Conservation (phyloP, 1,140 invertebrate species). For the Nasonia vitripennis region DNA sequence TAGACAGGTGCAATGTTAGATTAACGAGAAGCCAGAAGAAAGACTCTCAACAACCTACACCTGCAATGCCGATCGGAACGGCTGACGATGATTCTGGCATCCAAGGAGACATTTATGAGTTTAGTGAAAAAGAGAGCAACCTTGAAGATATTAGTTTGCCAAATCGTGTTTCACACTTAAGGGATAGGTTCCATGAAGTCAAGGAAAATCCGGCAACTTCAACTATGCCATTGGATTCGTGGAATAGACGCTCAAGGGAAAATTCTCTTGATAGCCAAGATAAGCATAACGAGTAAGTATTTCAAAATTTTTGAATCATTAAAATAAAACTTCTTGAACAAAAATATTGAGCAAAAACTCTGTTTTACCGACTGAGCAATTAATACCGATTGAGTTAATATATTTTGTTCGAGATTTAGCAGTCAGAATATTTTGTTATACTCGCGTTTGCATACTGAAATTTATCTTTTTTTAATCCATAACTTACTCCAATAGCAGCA, state of each 20-base stretch:
- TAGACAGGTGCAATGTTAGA: constrained; percentile 62
- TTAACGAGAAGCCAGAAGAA: constrained; percentile 68
- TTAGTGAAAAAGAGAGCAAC: constrained; percentile 72
- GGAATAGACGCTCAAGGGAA: constrained; percentile 59
- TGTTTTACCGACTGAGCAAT: neutral
- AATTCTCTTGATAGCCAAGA: constrained; percentile 56
- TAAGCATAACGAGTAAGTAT: constrained; percentile 51
- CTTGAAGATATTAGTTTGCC: constrained; percentile 68
- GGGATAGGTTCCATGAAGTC: constrained; percentile 61
- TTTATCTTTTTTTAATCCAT: neutral
- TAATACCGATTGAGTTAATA: too few relatives aligned
- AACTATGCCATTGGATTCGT: constrained; percentile 60
- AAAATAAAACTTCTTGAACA: neutral
- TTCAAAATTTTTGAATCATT: neutral
- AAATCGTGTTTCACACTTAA: constrained; percentile 57
- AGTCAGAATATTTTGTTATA: too few relatives aligned
- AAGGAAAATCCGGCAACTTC: constrained; percentile 60
- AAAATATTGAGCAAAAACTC: neutral
- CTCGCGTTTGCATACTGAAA: too few relatives aligned
- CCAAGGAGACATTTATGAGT: constrained; percentile 73
- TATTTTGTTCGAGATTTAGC: too few relatives aligned
- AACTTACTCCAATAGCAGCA: neutral
- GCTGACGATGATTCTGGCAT: constrained; percentile 73
- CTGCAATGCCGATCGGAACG: constrained; percentile 60
- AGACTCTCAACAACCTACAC: constrained; percentile 61